These are phyloP conservation scores for Epinephelus coioides DNA, from an alignment of 2,797 vertebrate genomes.

Conservation along the genomic window DNA sequence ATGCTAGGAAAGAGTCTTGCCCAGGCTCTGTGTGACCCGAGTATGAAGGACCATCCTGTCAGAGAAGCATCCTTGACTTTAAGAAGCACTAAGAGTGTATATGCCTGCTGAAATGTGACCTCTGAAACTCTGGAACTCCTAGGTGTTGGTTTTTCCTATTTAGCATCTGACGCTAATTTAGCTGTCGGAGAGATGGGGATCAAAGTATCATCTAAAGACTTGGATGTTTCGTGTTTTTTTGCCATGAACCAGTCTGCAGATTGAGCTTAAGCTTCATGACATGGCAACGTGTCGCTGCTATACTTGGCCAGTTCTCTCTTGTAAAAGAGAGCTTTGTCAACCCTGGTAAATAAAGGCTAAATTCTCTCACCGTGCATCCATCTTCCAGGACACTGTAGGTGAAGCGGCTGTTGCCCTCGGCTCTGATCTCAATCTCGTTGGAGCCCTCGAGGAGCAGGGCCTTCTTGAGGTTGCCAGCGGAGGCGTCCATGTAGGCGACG, in stretches of 20 bases:
- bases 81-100: too few species aligned
- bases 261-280: too few species aligned
- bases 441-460: slow-evolving; percentile 96
- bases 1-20: too few species aligned
- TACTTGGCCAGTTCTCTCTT: too few species aligned
- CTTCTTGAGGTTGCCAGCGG: slow-evolving; percentile 96
- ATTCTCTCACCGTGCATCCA: slow-evolving; percentile 94
- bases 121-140: neutral
- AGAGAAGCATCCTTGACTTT: too few species aligned
- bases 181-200: neutral
- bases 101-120: neutral
- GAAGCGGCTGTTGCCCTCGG: slow-evolving; percentile 99
- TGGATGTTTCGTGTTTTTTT: too few species aligned
- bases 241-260: too few species aligned
- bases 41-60: too few species aligned
- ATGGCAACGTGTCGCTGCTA: too few species aligned
- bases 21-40: too few species aligned
- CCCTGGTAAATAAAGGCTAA: neutral
- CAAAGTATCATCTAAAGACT: neutral
- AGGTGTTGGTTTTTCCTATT: neutral
- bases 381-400: slow-evolving; percentile 95
- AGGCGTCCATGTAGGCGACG: slow-evolving; percentile 92
- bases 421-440: slow-evolving; percentile 98
- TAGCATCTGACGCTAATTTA: neutral
- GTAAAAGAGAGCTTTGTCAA: too few species aligned